Evolutionary conservation across 2,113 vertebrate species (phyloP), one percentile per base, ranked within the genome.

Genomic region (Meriones unguiculatus): DNA sequence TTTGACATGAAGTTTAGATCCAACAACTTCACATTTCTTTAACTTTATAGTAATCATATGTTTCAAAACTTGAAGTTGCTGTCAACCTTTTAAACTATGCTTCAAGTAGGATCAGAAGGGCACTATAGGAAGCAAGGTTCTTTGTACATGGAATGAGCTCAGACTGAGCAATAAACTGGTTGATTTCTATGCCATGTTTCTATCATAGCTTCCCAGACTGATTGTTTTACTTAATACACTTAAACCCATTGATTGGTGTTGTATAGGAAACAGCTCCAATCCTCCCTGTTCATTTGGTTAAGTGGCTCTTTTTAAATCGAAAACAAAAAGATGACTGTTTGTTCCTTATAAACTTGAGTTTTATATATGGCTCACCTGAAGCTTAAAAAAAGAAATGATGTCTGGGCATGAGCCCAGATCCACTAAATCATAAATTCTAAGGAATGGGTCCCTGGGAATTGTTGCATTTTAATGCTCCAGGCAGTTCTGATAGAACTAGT

Each of bases 341-440:
- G 24, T 70, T 35, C 64, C 25, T 94, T 92, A 69, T 69, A 81
- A 96, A 93, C 86, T 65, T 57, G 50, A 76, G 20, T 88, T 97
- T 96, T 92, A 52, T 69, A 46, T 92, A 70, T 90, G 72, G 92
- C 46, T 93, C 41, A 92, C 81, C 95, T 94, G 50, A 81, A 96
- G 87, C 46, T 73, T 92, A 90, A 77, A 38, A 78, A 70, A 82
- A 96, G 89, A 76, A 69, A 84, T 59, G 38, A 90, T 88, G 77
- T 69, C 86, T 97, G 94, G 94, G 38, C 62, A 59, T 13, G 30
- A 77, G 76, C 88, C 95, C 90, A 93, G 76, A 73, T 77, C 59
- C 64, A 64, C 76, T 84, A 88, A 95, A 73, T 95, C 54, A 82
- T 38, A 67, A 90, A 50, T 92, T 89, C 46, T 12, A 35, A 52